Evolutionary conservation across 2,797 vertebrate species (phyloP).

Genomic region (Sciurus carolinensis): DNA sequence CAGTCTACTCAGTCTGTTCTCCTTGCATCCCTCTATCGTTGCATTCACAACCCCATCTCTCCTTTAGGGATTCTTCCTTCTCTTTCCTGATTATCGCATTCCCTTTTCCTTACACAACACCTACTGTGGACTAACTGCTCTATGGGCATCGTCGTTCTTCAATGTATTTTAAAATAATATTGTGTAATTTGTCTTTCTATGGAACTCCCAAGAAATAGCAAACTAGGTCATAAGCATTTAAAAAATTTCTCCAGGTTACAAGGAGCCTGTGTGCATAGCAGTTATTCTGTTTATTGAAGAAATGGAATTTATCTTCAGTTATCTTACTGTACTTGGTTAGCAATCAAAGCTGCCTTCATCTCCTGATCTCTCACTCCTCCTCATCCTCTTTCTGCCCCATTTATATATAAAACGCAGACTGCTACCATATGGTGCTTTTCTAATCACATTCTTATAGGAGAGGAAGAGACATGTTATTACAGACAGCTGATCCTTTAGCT

Average conservation of each 20-base stretch:
- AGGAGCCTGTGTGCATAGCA: constrained; percentile 16
- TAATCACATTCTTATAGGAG: constrained; percentile 77
- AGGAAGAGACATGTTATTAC: constrained; percentile 73
- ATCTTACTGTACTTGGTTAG: constrained; percentile 78
- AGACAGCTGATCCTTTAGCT: constrained; percentile 69
- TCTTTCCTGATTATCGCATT: background rate
- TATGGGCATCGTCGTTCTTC: background rate
- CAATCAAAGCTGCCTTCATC: constrained; percentile 77
- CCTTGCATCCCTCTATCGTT: background rate
- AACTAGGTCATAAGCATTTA: background rate
- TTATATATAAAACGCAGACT: constrained; percentile 84
- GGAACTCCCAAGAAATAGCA: constrained; percentile 26
- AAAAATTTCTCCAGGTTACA: constrained; percentile 41
- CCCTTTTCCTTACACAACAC: background rate
- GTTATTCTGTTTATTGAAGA: constrained; percentile 60
- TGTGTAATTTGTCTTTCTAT: constrained; percentile 37
- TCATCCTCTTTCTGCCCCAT: constrained; percentile 61
- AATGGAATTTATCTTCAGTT: constrained; percentile 64
- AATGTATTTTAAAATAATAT: constrained; percentile 27
- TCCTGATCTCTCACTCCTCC: constrained; percentile 67
- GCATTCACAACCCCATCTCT: background rate
- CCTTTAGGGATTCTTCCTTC: background rate
- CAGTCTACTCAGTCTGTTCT: background rate
- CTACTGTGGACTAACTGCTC: background rate
- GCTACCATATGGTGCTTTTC: constrained; percentile 83